Evolutionary conservation across 2,797 vertebrate species (phyloP), one percentile per base, ranked within the genome.

Genomic region (Choloepus didactylus): DNA sequence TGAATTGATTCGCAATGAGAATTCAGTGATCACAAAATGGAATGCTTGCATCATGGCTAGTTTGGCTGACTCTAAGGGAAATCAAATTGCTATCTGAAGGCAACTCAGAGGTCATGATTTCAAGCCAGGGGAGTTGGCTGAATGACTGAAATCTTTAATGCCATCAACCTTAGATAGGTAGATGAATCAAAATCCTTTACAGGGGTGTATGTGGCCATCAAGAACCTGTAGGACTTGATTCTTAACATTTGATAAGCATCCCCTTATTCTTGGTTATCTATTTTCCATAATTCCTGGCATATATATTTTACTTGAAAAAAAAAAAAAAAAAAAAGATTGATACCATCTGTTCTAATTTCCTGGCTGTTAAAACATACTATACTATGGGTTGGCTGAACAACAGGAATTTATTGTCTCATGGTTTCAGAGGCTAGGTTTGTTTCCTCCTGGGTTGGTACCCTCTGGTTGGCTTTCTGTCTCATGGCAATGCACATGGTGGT

Each of bases 31-130:
- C 23, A 44, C 4, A 25, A 5, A 72, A 44, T 44, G 41, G 10
- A 72, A 23, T 46, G 44, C 11, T 79, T 44, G 35, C 16, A 54
- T 5, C 9, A 12, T 0, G 3, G 41, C 35, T 14, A 18, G 11
- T 31, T 56, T 69, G 1, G 49, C 27, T 27, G 56, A 70, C 27
- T 7, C 25, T 31, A 62, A 25, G 27, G 69, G 80, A 77, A 89
- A 89, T 27, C 16, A 27, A 64, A 69, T 31, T 27, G 46, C 38
- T 31, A 64, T 10, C 18, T 0, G 51, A 73, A 84, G 16, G 38
- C 46, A 80, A 38, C 35, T 49, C 46, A 82, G 41, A 62, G 6
- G 4, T 75, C n/a, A 73, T 54, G 23, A 94, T 51, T 75, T 83
- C 31, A 87, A 84, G 21, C n/a, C 51, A 73, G 54, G n/a, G 67